Conservation (phyloP, 2,888 invertebrate genomes). For the Sepiola atlantica region DNA sequence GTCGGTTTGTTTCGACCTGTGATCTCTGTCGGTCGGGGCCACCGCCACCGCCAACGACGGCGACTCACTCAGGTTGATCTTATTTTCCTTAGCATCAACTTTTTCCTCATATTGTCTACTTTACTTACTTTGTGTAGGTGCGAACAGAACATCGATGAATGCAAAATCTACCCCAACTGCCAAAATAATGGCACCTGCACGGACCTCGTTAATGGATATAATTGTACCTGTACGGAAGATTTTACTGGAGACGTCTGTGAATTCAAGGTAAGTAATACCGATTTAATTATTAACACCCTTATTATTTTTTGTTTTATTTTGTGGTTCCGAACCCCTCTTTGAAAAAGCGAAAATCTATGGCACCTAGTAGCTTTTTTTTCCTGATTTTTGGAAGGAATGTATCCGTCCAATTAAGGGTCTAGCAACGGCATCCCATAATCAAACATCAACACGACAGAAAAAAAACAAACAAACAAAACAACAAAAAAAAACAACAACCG, state of each 20-base stretch:
- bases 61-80: background rate
- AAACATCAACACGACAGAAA: too few relatives aligned
- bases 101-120: background rate
- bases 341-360: too few relatives aligned
- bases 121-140: slow-evolving; percentile 47
- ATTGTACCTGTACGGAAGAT: slow-evolving; percentile 58
- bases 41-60: background rate
- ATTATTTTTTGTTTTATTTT: slow-evolving; percentile 11
- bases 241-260: slow-evolving; percentile 56
- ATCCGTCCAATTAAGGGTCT: too few relatives aligned
- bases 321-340: background rate
- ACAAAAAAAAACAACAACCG: too few relatives aligned
- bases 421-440: too few relatives aligned
- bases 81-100: background rate
- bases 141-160: slow-evolving; percentile 53
- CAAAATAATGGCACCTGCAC: slow-evolving; percentile 58
- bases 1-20: background rate
- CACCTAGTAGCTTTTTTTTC: background rate
- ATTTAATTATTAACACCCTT: background rate
- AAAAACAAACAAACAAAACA: too few relatives aligned
- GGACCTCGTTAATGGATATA: slow-evolving; percentile 60
- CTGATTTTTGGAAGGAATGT: background rate
- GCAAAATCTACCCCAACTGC: slow-evolving; percentile 75
- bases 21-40: background rate
- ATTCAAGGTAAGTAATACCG: background rate